Evolutionary conservation across 2,797 vertebrate genomes (phyloP).

Genomic region (Calcarius lapponicus): DNA sequence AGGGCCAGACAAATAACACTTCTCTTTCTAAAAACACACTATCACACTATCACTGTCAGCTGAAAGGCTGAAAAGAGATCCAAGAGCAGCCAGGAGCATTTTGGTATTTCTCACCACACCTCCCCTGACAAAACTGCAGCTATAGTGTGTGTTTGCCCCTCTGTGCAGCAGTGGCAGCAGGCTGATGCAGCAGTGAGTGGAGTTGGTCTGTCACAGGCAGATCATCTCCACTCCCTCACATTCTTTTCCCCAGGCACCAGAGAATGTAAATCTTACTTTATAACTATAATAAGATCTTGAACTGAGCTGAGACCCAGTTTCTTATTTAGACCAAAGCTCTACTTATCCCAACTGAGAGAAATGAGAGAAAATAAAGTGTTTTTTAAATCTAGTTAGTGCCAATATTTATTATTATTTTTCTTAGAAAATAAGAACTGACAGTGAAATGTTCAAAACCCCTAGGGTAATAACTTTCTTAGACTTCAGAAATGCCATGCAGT

Average conservation of each 20-base stretch:
- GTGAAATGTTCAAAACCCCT: background rate
- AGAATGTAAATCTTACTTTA: background rate
- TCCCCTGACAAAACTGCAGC: background rate
- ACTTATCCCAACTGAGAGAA: background rate
- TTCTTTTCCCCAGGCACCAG: background rate
- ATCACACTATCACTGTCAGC: background rate
- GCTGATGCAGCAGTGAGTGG: background rate
- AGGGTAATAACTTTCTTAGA: slow-evolving; percentile 21
- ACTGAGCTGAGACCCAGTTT: background rate
- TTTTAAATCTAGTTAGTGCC: background rate
- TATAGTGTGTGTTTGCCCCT: background rate
- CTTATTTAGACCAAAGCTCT: background rate
- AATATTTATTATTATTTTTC: slow-evolving; percentile 4
- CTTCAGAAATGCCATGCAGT: background rate
- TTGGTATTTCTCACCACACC: background rate
- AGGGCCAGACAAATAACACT: background rate
- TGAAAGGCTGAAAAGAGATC: background rate
- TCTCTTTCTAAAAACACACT: background rate
- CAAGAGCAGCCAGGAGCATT: background rate
- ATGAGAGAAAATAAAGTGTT: background rate
- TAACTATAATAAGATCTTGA: background rate
- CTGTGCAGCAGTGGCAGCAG: background rate
- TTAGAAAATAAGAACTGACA: background rate
- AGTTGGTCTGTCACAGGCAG: background rate
- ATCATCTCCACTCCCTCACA: background rate